Conservation (phyloP, 2,113 vertebrate species). For the Edolisoma coerulescens region DNA sequence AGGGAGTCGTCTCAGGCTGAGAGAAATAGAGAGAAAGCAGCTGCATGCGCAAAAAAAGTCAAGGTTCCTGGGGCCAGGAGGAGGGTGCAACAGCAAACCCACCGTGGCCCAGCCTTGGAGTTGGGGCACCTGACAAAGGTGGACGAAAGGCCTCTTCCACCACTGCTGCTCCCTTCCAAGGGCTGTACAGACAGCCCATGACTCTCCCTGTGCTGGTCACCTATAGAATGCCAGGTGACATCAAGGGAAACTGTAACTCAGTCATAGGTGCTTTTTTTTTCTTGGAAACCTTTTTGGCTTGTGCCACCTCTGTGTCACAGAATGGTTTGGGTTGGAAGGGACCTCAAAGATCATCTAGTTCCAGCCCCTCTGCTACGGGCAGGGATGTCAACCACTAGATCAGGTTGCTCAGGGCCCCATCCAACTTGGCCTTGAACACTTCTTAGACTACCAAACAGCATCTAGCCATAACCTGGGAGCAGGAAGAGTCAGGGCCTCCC, state of each 20-base stretch:
- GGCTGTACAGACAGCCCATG: not conserved
- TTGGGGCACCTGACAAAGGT: fast-evolving
- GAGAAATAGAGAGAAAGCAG: not conserved
- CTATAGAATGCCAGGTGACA: not conserved
- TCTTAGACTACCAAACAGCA: not conserved
- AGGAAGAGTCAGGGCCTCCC: not conserved
- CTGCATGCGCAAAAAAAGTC: not conserved
- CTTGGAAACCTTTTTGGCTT: not conserved
- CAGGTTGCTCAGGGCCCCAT: not conserved
- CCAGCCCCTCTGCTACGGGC: not conserved
- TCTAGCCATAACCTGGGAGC: not conserved
- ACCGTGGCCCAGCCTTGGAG: fast-evolving
- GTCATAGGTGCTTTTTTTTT: not conserved
- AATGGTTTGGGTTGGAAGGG: not conserved
- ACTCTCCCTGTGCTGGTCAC: not conserved
- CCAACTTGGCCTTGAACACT: not conserved
- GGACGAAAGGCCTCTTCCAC: not conserved
- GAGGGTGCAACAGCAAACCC: not conserved
- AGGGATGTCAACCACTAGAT: not conserved
- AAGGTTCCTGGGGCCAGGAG: not conserved
- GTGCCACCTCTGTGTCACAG: not conserved
- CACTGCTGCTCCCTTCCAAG: not conserved
- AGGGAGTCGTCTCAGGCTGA: not conserved
- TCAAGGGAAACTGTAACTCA: not conserved
- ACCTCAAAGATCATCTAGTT: not conserved